Base-by-base conservation (phyloP, 2,113 vertebrate genomes). In the Anhinga anhinga region DNA sequence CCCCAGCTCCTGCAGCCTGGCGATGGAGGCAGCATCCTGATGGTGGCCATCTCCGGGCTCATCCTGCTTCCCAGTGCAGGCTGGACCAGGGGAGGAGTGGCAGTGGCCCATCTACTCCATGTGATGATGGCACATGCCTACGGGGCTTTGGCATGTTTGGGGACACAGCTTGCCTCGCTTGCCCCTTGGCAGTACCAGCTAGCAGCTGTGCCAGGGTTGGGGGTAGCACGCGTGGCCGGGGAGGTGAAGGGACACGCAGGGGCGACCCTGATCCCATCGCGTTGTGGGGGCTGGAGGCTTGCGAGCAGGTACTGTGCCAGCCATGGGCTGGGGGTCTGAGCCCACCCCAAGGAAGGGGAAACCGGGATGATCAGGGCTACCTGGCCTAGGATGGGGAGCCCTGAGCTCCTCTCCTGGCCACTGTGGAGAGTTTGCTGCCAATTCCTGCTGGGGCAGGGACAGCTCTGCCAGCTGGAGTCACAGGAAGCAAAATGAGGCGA, bases 101-200 rank as follows among this genome's bases (percentile, higher is more conserved):
- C 2, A 1, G 50, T 21, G 58, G 29, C 29, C 50, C 7, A 4
- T 29, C 29, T 1, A 4, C 58, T 56, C 49, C 1, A 0, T 30
- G n/a, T 49, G 58, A 72, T 0, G 2, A 22, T 15, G 40, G 29
- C 49, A 20, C 13, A 7, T 0, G 9, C 0, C 1, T 29, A 26
- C 3, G 1, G 20, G 42, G 15, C 29, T 63, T 56, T 1, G 2
- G 36, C 1, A 1, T 0, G 2, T 49, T 52, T 1, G 3, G 12
- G 58, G 25, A 22, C 2, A 1, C 77, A 44, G 44, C 20, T 50
- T 20, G 9, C 30, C n/a, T 36, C 0, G 1, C n/a, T 81, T 2
- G 7, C 30, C 36, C 44, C 30, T 52, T 32, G 17, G 52, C 21
- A 22, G 7, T 9, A 4, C 34, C 1, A 1, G 40, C 22, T 34